These are phyloP conservation scores for Aythya baeri DNA, from an alignment of 2,113 vertebrate genomes.

Conservation along the genomic window DNA sequence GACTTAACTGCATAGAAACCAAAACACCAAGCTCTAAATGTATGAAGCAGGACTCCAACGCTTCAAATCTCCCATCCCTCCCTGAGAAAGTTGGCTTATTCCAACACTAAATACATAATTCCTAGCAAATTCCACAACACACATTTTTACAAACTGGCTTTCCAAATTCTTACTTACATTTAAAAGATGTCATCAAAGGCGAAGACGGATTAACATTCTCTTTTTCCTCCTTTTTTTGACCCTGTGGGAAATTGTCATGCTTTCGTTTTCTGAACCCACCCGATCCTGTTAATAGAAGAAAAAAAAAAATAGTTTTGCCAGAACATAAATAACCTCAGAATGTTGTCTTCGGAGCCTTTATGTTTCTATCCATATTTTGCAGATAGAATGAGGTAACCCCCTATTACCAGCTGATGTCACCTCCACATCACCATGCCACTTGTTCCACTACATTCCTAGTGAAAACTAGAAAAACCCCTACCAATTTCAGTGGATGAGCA, in stretches of 20 bases:
- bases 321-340: not conserved
- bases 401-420: not conserved
- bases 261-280: constrained; percentile 85
- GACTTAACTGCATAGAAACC: not conserved
- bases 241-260: constrained; percentile 78
- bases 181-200: constrained; percentile 85
- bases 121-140: not conserved
- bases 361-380: not conserved
- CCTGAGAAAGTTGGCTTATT: not conserved
- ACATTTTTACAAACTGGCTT: not conserved
- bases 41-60: not conserved
- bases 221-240: constrained; percentile 79
- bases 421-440: not conserved
- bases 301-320: not conserved
- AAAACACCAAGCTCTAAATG: not conserved
- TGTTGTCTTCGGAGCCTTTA: not conserved
- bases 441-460: not conserved
- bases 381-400: not conserved
- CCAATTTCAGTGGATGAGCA: not conserved
- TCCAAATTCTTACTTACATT: constrained; percentile 78
- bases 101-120: not conserved
- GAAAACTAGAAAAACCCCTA: not conserved
- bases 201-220: constrained; percentile 79
- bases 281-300: constrained; percentile 64
- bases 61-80: not conserved